phyloP scores from a whole-genome alignment of 1,140 invertebrate genomes.

The Arctopsyche grandis region DNA sequence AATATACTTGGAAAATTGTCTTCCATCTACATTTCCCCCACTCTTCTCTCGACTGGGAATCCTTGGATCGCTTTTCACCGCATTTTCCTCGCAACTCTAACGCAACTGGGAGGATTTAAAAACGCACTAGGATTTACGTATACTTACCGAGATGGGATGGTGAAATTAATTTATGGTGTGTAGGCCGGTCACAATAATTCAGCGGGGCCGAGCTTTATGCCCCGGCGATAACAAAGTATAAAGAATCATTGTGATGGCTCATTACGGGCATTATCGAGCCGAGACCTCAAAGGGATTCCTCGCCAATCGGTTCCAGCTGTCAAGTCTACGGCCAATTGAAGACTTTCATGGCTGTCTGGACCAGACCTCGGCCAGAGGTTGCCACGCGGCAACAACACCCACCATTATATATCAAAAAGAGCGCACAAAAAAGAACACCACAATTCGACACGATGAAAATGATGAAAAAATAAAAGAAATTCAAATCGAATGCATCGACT shows the following conservation, averaged over 20 bases:
- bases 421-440: neutral
- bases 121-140: too few relatives aligned
- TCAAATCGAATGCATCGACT: too few relatives aligned
- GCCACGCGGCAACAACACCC: neutral
- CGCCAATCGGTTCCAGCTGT: constrained; percentile 54
- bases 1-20: too few relatives aligned
- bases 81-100: too few relatives aligned
- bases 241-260: constrained; percentile 52
- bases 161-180: constrained; percentile 8
- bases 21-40: too few relatives aligned
- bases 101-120: too few relatives aligned
- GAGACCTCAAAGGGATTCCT: constrained; percentile 52
- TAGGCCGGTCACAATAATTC: constrained; percentile 35
- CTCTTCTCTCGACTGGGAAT: too few relatives aligned
- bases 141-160: neutral
- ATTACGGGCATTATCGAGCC: constrained; percentile 46
- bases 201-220: constrained; percentile 30
- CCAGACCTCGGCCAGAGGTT: constrained; percentile 23
- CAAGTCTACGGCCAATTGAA: constrained; percentile 45
- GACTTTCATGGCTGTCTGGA: constrained; percentile 43
- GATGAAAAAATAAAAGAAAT: neutral
- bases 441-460: neutral
- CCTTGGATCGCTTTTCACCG: too few relatives aligned
- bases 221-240: constrained; percentile 48
- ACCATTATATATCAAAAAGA: neutral